Conservation (phyloP, 2,888 invertebrate genomes). For the Hirudinaria manillensis region DNA sequence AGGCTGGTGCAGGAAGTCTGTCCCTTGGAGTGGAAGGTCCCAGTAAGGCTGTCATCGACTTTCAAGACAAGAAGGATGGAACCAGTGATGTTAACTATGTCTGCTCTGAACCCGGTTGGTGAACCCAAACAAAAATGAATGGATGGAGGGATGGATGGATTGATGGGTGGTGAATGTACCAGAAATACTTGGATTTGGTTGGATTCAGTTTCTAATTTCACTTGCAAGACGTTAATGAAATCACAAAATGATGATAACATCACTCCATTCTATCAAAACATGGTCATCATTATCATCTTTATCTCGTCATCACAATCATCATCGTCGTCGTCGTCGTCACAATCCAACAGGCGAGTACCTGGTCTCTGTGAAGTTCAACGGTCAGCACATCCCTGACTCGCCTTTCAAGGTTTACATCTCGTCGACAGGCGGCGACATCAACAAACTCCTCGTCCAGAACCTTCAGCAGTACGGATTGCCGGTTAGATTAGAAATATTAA, state of each 20-base stretch:
- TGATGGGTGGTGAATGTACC: background rate
- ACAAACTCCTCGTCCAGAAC: slow-evolving; percentile 63
- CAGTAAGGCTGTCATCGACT: slow-evolving; percentile 93
- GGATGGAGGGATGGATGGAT: background rate
- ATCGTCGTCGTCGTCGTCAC: background rate
- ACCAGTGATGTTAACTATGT: slow-evolving; percentile 91
- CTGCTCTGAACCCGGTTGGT: slow-evolving; percentile 81
- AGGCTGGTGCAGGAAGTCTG: slow-evolving; percentile 91
- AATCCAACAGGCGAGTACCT: slow-evolving; percentile 77
- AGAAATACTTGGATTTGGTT: background rate
- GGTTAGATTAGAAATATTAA: slow-evolving; percentile 40
- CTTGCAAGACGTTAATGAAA: no score
- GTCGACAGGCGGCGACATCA: slow-evolving; percentile 88
- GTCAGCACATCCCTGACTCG: slow-evolving; percentile 96
- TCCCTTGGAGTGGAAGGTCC: slow-evolving; percentile 96
- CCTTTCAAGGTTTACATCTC: slow-evolving; percentile 91
- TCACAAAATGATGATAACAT: no score
- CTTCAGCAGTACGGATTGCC: slow-evolving; percentile 50
- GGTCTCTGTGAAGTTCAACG: slow-evolving; percentile 94
- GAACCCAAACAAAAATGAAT: background rate
- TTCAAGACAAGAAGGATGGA: slow-evolving; percentile 78
- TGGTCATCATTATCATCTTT: background rate
- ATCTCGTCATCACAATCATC: background rate
- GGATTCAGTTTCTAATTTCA: no score
- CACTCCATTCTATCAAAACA: no score